phyloP scores from a whole-genome alignment of 2,797 vertebrate genomes.

The Myoxocephalus aenaeus region DNA sequence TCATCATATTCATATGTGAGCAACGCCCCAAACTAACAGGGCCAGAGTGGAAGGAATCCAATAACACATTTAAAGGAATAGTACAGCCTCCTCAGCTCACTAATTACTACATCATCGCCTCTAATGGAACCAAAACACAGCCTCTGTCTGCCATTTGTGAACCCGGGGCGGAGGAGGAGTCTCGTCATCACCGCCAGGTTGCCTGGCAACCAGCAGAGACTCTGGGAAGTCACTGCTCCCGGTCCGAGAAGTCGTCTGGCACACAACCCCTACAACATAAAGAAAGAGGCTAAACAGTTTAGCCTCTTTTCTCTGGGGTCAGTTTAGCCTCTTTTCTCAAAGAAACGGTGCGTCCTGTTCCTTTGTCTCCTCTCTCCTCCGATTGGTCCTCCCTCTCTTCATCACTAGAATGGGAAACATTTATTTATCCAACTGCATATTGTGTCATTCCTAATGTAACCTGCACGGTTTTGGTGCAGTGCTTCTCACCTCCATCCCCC shows the following conservation, averaged over 20 bases:
- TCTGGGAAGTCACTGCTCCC: not conserved
- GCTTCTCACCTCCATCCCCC: conserved; percentile 10
- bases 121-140: not conserved
- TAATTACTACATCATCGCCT: not conserved
- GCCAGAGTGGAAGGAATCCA: too few relatives aligned
- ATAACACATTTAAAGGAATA: not conserved
- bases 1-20: not conserved
- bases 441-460: conserved; percentile 29
- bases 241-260: not conserved
- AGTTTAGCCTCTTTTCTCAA: too few relatives aligned
- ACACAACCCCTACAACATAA: not conserved
- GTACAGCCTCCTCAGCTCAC: too few relatives aligned
- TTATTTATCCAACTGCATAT: not conserved
- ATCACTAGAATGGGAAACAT: not conserved
- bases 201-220: not conserved
- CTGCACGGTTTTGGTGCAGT: conserved; percentile 17
- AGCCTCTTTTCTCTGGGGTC: too few relatives aligned
- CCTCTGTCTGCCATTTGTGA: too few relatives aligned
- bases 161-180: not conserved
- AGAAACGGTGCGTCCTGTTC: too few relatives aligned
- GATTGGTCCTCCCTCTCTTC: not conserved
- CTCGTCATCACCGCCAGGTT: not conserved
- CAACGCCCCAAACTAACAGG: not conserved
- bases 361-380: too few relatives aligned
- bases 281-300: too few relatives aligned